Conservation (phyloP, 2,797 vertebrate genomes). For the Sebastes ruberrimus region DNA sequence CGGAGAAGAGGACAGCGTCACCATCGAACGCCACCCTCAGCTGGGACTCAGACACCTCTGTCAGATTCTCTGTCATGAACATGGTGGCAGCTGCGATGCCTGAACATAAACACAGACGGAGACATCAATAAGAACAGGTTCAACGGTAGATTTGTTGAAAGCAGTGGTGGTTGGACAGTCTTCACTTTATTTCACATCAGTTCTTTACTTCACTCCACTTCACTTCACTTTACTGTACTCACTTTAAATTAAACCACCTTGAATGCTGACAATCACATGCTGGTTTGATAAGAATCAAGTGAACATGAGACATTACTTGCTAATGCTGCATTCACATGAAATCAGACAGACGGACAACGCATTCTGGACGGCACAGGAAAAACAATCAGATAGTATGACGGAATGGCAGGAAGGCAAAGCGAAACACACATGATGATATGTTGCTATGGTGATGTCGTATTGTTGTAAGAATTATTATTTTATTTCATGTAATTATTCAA, state of each 20-base stretch:
- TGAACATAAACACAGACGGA: conserved; percentile 50
- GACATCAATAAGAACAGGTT: background rate
- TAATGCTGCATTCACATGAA: too few species aligned
- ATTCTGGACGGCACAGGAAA: too few species aligned
- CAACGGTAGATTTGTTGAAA: background rate
- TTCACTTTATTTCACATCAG: background rate
- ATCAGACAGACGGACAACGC: too few species aligned
- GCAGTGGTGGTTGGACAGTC: background rate
- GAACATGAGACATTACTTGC: background rate
- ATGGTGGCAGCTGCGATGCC: conserved; percentile 97
- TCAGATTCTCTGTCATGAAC: conserved; percentile 90
- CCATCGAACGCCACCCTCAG: conserved; percentile 96
- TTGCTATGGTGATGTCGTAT: too few species aligned
- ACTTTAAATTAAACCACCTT: background rate
- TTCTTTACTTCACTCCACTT: background rate
- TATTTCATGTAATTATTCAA: too few species aligned
- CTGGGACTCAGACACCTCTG: conserved; percentile 89
- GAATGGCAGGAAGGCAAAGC: too few species aligned
- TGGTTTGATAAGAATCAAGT: background rate
- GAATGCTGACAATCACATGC: background rate
- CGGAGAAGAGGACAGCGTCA: conserved; percentile 95
- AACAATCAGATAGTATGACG: too few species aligned
- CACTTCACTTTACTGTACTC: background rate
- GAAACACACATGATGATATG: too few species aligned
- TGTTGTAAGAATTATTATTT: too few species aligned